A percentile compares a stretch with the other conserved stretches of the same genome.
Evolutionary conservation across 2,888 invertebrate genomes (phyloP).

Genomic region (Agriopis marginaria): DNA sequence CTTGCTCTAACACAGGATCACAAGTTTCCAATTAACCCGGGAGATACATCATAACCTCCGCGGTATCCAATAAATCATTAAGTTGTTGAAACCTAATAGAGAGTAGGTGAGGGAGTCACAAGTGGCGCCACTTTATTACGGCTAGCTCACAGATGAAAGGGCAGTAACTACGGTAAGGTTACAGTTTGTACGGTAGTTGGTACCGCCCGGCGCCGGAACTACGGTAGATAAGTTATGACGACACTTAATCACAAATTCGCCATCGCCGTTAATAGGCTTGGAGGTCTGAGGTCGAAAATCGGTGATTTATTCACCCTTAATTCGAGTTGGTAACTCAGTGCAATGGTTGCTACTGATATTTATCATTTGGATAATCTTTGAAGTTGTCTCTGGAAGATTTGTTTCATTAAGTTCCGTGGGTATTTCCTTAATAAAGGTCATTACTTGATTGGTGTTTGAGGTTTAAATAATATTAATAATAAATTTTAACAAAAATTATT

Average conservation of each 20-base stretch:
- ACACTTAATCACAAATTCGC: constrained; percentile 73
- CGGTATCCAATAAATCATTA: constrained; percentile 59
- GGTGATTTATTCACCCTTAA: constrained; percentile 64
- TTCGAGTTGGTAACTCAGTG: constrained; percentile 49
- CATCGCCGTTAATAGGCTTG: constrained; percentile 67
- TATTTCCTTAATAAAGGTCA: too few species aligned
- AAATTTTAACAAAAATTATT: too few species aligned
- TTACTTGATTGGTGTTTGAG: too few species aligned
- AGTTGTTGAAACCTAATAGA: constrained; percentile 64
- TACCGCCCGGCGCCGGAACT: constrained; percentile 53
- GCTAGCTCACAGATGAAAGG: neutral
- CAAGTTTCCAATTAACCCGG: constrained; percentile 38
- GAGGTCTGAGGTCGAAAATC: constrained; percentile 56
- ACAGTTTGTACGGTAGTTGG: neutral
- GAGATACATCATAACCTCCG: constrained; percentile 46
- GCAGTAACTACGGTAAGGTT: neutral
- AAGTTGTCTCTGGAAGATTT: constrained; percentile 16
- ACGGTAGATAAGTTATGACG: constrained; percentile 69
- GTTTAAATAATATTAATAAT: too few species aligned
- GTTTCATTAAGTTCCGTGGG: neutral
- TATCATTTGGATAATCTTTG: constrained; percentile 37
- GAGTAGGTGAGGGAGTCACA: constrained; percentile 62
- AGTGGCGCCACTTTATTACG: constrained; percentile 65
- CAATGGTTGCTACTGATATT: constrained; percentile 27
- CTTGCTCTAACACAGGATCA: neutral